Base-by-base conservation (phyloP, 1,140 invertebrate species). In the Drosophila varians region DNA sequence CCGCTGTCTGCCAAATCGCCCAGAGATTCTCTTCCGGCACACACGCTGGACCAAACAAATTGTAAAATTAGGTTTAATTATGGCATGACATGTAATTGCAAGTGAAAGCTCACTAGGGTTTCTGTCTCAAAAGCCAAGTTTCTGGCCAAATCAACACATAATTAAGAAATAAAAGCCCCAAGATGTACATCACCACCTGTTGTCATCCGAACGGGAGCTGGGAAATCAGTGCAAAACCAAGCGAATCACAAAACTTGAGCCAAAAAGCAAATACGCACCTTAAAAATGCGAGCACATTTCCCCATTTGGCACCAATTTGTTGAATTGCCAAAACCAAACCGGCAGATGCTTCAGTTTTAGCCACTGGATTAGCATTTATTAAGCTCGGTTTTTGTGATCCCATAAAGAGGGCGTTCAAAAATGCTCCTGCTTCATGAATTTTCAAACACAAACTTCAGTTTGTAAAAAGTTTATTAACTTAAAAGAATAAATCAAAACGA, bases 31-130 rank as follows among this genome's bases (percentile, higher is more conserved):
- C 69, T 73, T 73, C 69, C 69, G 69, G 69, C 56, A n/a, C n/a
- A n/a, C n/a, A n/a, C 73, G 43, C 31, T 38, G 12, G 36, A 16
- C 19, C 38, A 6, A 54, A 14, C 51, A 60, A 70, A 66, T 66
- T 78, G 45, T 46, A 56, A 43, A 80, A 86, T 80, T 86, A 74
- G 18, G 55, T 60, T 18, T 69, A 75, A 84, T 84, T n/a, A n/a
- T n/a, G n/a, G n/a, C n/a, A n/a, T n/a, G n/a, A n/a, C n/a, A 11
- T 14, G 14, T 14, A 71, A 60, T 64, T 65, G 61, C 58, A 61
- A 76, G 80, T 73, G 79, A 84, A 84, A 84, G 75, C 47, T 12
- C 14, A 16, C 38, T 31, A 28, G 18, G 31, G 18, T 40, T 14
- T 57, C 18, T 0, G 21, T 25, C 42, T n/a, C 9, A 9, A 26